These are phyloP conservation scores for Sarcophaga rosellei DNA, from an alignment of 2,888 invertebrate genomes.

Conservation along the genomic window DNA sequence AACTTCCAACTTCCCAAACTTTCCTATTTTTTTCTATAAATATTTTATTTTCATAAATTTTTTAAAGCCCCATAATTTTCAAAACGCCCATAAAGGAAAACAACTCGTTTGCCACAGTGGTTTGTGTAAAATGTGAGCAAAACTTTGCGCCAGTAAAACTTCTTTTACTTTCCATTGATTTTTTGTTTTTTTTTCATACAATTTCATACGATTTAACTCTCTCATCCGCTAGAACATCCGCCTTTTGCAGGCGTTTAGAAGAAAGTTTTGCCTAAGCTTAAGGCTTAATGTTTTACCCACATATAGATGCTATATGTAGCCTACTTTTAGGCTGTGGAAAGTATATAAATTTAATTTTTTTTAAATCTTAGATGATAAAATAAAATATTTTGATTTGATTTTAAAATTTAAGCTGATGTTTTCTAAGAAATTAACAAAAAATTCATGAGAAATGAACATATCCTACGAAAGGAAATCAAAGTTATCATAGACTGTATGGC, in stretches of 20 bases:
- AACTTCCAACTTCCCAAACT: too few relatives aligned
- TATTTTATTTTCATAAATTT: too few relatives aligned
- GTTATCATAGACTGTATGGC: too few relatives aligned
- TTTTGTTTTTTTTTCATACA: neutral
- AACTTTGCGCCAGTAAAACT: neutral
- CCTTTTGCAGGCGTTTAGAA: conserved; percentile 12
- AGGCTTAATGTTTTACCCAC: neutral
- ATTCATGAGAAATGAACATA: too few relatives aligned
- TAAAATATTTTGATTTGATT: too few relatives aligned
- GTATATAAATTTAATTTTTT: neutral
- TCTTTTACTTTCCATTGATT: neutral
- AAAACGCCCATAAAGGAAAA: too few relatives aligned
- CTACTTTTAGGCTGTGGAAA: conserved; percentile 47
- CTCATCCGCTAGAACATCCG: conserved; percentile 62
- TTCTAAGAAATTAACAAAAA: too few relatives aligned
- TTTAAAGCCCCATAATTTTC: too few relatives aligned
- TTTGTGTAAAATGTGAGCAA: neutral
- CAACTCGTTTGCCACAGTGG: neutral
- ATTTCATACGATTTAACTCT: conserved; percentile 62
- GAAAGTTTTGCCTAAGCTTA: conserved; percentile 45
- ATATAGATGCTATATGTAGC: conserved; percentile 26
- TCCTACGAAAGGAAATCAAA: too few relatives aligned
- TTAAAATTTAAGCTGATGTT: too few relatives aligned
- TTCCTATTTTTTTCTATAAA: too few relatives aligned
- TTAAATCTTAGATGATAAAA: too few relatives aligned